A percentile compares a stretch with the other conserved stretches of the same genome.
Evolutionary conservation across 2,888 invertebrate genomes (phyloP).

Genomic region (Agriopis leucophaearia): DNA sequence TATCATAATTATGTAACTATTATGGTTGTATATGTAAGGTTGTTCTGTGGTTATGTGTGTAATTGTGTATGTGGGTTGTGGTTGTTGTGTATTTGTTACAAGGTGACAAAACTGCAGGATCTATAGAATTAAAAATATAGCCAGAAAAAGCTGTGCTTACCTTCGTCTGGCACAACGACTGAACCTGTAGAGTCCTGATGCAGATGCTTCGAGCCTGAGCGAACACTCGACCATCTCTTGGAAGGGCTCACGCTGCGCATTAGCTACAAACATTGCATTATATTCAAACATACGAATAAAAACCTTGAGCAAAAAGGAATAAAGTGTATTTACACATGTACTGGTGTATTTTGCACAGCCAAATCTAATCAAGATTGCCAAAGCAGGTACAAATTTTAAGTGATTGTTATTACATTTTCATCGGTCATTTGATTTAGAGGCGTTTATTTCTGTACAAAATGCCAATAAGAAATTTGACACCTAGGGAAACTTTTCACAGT

Average conservation of each 20-base stretch:
- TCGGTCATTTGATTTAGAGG: not conserved
- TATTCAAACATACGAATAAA: slow-evolving; percentile 17
- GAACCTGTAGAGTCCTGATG: slow-evolving; percentile 88
- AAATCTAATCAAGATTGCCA: not conserved
- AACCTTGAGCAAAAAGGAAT: not conserved
- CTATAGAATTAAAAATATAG: not conserved
- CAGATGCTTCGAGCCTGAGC: slow-evolving; percentile 60
- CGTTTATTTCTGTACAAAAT: not conserved
- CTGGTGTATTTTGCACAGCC: not conserved
- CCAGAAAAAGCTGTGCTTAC: slow-evolving; percentile 50
- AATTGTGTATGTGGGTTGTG: too few species aligned
- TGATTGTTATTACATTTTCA: not conserved
- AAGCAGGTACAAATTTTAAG: not conserved
- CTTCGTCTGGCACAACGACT: slow-evolving; percentile 81
- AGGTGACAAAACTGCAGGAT: too few species aligned
- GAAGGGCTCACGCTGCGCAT: slow-evolving; percentile 86
- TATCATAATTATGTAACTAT: too few species aligned
- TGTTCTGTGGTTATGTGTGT: too few species aligned
- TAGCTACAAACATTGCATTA: slow-evolving; percentile 74
- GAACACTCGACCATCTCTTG: slow-evolving; percentile 70
- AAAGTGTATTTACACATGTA: slow-evolving; percentile 12
- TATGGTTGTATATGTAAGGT: too few species aligned
- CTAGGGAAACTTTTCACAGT: not conserved
- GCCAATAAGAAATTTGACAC: too few species aligned
- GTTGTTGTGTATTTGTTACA: too few species aligned